Evolutionary conservation across 2,888 invertebrate species (phyloP), one percentile per base, ranked within the genome.

Genomic region (Brachynemurus nebulosus): DNA sequence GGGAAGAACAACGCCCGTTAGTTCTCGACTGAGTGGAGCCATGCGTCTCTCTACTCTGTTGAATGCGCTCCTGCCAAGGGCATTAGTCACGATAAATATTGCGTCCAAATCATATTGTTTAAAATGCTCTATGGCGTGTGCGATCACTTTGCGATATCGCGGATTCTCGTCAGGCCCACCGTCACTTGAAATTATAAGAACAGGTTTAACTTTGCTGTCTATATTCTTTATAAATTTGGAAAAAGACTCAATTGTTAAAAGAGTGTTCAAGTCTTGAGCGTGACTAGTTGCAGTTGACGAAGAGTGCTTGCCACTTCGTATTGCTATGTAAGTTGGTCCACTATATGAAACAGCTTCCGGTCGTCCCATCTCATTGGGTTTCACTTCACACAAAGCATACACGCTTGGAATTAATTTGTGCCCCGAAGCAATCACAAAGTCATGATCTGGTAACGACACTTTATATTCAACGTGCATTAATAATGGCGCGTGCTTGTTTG

Each of bases 271-370:
- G 41, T 46, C 47, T 20, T 41, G 16, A 18, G 36, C 45, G 44
- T 47, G 48, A 25, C 38, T 48, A 42, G 44, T 30, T 40, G 49
- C 45, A 14, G 47, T 50, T 19, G 51, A 51, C 47, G 47, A 33
- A 47, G 39, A n/a, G n/a, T n/a, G n/a, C n/a, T n/a, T n/a, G n/a
- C n/a, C n/a, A n/a, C n/a, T n/a, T n/a, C n/a, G n/a, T 17, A 64
- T 56, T 40, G 53, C 51, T 33, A 57, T 48, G 47, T 55, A 61
- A 30, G 61, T 61, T 41, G 60, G 60, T n/a, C 61, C 59, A 44
- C 54, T 55, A 50, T 59, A 62, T 20, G 54, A 43, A 21, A 64
- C 60, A 40, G 59, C 58, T 52, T 59, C 45, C 46, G 54, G 52
- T 35, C 52, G 47, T 38, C 58, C 57, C 47, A 53, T 35, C 27